These are phyloP conservation scores for Macaria notata DNA, from an alignment of 2,888 invertebrate genomes.

Conservation along the genomic window DNA sequence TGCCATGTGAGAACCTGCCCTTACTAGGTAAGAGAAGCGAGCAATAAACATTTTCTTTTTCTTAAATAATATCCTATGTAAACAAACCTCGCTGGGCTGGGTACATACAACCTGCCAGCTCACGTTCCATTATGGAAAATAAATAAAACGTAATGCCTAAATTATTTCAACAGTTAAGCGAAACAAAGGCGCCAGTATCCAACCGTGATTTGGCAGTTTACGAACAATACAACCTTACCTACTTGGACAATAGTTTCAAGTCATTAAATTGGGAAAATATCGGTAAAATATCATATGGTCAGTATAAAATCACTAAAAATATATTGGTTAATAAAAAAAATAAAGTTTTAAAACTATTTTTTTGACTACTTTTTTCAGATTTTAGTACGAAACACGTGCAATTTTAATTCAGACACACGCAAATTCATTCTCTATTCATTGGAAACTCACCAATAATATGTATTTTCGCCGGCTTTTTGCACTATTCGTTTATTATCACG, in stretches of 20 bases:
- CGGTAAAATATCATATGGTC: too few relatives aligned
- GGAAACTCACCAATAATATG: constrained; percentile 2
- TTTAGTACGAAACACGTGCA: too few relatives aligned
- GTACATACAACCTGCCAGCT: constrained; percentile 51
- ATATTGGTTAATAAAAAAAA: too few relatives aligned
- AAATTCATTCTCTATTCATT: background rate
- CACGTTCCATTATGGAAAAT: constrained; percentile 70
- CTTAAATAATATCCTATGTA: constrained; percentile 36
- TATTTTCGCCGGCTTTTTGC: background rate
- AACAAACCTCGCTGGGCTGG: constrained; percentile 32
- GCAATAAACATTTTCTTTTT: constrained; percentile 34
- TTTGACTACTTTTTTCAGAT: too few relatives aligned
- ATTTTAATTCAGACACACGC: background rate
- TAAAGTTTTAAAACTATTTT: too few relatives aligned
- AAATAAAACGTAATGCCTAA: constrained; percentile 71
- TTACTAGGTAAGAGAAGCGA: too few relatives aligned
- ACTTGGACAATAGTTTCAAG: constrained; percentile 56
- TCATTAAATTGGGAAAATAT: too few relatives aligned
- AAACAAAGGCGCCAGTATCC: constrained; percentile 52
- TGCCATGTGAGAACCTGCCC: too few relatives aligned
- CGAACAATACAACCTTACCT: constrained; percentile 23
- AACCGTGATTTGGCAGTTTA: constrained; percentile 58
- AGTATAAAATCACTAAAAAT: too few relatives aligned
- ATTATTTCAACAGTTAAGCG: constrained; percentile 72
- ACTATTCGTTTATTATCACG: constrained; percentile 25